Evolutionary conservation across 2,113 vertebrate genomes (phyloP).

Genomic region (Neofelis nebulosa): DNA sequence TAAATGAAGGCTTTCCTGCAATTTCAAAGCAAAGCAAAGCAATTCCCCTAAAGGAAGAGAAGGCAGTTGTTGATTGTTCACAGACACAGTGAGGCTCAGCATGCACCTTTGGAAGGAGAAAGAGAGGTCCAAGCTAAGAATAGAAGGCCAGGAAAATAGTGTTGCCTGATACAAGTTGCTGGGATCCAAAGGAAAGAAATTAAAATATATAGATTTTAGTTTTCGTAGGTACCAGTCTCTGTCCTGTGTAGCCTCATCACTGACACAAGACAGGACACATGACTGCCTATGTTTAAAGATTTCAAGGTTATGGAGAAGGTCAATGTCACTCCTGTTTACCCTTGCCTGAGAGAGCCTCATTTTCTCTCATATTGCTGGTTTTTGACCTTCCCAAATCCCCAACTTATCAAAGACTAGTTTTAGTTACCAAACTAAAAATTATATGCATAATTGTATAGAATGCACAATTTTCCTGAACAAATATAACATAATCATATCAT

Average conservation of each 20-base stretch:
- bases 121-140: neutral
- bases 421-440: neutral
- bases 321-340: neutral
- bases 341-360: neutral
- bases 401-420: neutral
- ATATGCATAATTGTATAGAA: neutral
- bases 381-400: neutral
- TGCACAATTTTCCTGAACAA: neutral
- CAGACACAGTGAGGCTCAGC: neutral
- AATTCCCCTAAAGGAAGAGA: slow-evolving; percentile 40
- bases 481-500: neutral
- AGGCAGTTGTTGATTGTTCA: slow-evolving; percentile 2
- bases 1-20: slow-evolving; percentile 57
- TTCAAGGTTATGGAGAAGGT: neutral
- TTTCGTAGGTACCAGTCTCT: too few species aligned
- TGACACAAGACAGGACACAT: neutral
- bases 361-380: neutral
- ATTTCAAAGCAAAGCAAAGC: slow-evolving; percentile 58
- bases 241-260: too few species aligned
- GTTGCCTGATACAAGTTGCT: neutral
- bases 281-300: neutral
- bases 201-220: neutral
- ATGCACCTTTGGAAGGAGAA: neutral
- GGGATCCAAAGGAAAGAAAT: neutral
- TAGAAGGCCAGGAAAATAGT: neutral